Conservation (phyloP, 2,113 vertebrate species). For the Atractosteus spatula region DNA sequence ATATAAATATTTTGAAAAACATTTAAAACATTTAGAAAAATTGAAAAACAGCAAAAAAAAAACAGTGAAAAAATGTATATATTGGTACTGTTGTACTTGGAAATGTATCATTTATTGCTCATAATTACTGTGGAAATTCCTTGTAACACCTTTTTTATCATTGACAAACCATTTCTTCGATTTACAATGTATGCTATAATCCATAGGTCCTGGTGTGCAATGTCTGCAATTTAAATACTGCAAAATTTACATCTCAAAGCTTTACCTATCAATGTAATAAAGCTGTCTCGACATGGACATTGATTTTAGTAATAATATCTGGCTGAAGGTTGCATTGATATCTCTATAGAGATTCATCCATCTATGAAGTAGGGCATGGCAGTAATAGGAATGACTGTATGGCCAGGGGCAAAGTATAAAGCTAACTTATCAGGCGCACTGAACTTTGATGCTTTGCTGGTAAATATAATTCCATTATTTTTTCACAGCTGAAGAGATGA, state of each 20-base stretch:
- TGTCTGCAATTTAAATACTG: background rate
- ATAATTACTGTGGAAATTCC: no score
- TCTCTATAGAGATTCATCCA: constrained; percentile 62
- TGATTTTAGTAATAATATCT: constrained; percentile 58
- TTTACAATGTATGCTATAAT: background rate
- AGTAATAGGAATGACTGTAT: constrained; percentile 73
- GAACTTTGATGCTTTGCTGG: constrained; percentile 69
- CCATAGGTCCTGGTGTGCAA: background rate
- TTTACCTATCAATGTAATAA: constrained; percentile 23
- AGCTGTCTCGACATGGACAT: constrained; percentile 61
- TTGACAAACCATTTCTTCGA: background rate
- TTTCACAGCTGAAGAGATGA: constrained; percentile 75
- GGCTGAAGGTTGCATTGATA: constrained; percentile 47
- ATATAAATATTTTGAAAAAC: no score
- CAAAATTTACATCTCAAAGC: constrained; percentile 30
- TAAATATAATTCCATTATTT: constrained; percentile 84
- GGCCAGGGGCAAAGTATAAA: constrained; percentile 68
- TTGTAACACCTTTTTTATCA: background rate
- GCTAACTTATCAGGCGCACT: constrained; percentile 68
- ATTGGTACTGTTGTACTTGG: no score
- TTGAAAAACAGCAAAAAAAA: no score
- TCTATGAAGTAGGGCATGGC: constrained; percentile 74
- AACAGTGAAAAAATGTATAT: no score
- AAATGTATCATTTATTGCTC: no score
- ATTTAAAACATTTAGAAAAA: no score